phyloP scores from a whole-genome alignment of 2,888 invertebrate species.

The Chaitophorus viminalis region DNA sequence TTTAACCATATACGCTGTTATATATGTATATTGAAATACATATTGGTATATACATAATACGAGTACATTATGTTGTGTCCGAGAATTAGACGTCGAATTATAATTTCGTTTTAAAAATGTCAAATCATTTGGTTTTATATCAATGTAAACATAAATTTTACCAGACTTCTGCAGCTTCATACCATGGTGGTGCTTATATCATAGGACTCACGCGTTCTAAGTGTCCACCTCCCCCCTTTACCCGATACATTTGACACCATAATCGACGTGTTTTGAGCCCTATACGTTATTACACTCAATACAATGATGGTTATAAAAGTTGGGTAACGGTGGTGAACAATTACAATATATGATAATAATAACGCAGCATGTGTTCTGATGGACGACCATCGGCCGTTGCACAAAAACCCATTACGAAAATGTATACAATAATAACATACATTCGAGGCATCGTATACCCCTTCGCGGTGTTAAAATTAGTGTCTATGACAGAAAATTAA shows the following conservation, averaged over 20 bases:
- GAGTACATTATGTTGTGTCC: not conserved
- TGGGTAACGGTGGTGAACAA: not conserved
- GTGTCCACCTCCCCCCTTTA: not conserved
- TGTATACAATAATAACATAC: not conserved
- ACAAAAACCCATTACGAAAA: not conserved
- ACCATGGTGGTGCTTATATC: no score
- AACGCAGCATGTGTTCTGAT: conserved; percentile 10
- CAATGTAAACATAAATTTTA: no score
- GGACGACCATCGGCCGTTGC: not conserved
- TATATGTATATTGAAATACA: no score
- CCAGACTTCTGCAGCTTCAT: no score
- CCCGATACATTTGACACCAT: not conserved
- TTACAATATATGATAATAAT: not conserved
- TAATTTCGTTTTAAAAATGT: no score
- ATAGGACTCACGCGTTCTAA: not conserved
- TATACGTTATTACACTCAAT: not conserved
- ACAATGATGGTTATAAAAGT: no score
- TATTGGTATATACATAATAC: no score
- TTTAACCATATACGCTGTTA: not conserved
- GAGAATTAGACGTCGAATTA: no score
- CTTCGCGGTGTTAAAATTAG: not conserved
- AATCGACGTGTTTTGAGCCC: not conserved
- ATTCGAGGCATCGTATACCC: not conserved
- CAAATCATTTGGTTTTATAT: not conserved
- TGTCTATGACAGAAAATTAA: not conserved